Conservation (phyloP, 2,113 vertebrate genomes). For the Scomber scombrus region DNA sequence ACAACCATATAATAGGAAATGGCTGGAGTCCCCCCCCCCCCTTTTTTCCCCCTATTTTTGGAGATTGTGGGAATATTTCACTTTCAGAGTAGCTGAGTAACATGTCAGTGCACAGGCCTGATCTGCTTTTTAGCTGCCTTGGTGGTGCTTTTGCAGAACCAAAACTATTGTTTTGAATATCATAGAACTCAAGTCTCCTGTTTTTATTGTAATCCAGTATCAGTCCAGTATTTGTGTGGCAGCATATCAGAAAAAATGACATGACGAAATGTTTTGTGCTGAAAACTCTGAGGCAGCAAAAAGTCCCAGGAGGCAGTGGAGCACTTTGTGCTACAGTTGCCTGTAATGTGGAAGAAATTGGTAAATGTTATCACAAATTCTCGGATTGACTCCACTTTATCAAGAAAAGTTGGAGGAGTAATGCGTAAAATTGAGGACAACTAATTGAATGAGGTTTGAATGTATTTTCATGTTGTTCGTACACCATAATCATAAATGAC, state of each 20-base stretch:
- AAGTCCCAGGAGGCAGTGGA: neutral
- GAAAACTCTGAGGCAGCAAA: neutral
- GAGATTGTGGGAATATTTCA: slow-evolving; percentile 65
- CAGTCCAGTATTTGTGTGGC: neutral
- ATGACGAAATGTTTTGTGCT: too few relatives aligned
- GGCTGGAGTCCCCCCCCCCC: slow-evolving; percentile 48
- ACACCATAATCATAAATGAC: neutral
- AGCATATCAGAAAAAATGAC: neutral
- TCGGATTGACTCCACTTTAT: neutral
- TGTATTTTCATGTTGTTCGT: slow-evolving; percentile 10
- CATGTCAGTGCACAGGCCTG: neutral
- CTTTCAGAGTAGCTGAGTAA: slow-evolving; percentile 33
- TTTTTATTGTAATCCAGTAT: neutral
- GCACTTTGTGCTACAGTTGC: neutral
- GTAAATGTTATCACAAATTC: slow-evolving; percentile 7
- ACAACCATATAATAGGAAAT: slow-evolving; percentile 79
- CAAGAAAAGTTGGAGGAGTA: neutral
- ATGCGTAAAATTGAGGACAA: slow-evolving; percentile 21
- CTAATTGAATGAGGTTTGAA: slow-evolving; percentile 30
- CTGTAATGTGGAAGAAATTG: neutral
- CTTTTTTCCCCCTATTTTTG: slow-evolving; percentile 61
- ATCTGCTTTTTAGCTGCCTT: neutral
- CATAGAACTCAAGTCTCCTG: neutral
- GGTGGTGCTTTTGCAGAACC: neutral
- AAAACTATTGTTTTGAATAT: neutral